Conservation (phyloP, 2,797 vertebrate species). For the Cryptoprocta ferox region DNA sequence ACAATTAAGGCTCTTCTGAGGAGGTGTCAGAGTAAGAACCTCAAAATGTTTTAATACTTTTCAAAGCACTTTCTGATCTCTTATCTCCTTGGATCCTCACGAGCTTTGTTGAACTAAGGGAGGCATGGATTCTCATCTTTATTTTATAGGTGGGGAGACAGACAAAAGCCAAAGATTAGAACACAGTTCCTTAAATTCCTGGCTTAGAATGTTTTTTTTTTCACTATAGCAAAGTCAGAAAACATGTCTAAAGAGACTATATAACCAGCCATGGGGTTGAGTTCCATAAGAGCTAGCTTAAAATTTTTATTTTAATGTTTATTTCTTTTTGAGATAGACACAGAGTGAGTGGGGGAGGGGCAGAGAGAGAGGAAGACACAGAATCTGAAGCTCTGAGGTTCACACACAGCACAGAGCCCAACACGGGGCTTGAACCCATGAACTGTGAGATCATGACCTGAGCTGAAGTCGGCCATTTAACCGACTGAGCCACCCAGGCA, state of each 20-base stretch:
- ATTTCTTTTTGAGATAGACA: too few relatives aligned
- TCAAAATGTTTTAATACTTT: neutral
- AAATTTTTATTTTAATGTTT: too few relatives aligned
- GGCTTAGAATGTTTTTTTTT: neutral
- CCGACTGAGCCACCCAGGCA: too few relatives aligned
- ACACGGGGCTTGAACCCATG: too few relatives aligned
- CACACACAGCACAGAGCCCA: too few relatives aligned
- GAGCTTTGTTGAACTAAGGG: neutral
- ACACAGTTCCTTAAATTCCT: neutral
- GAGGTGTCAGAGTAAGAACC: neutral
- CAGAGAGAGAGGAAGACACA: too few relatives aligned
- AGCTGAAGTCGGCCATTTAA: too few relatives aligned
- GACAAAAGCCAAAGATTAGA: neutral
- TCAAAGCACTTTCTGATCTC: neutral
- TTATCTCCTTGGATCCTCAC: neutral
- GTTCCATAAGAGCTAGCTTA: neutral
- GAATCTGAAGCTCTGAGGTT: too few relatives aligned
- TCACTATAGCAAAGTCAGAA: neutral
- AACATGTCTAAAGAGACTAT: neutral
- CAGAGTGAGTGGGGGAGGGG: too few relatives aligned
- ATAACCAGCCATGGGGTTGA: neutral
- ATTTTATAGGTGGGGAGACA: neutral
- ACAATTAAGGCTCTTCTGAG: neutral
- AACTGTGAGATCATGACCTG: too few relatives aligned
- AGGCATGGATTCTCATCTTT: neutral